phyloP scores from a whole-genome alignment of 2,113 vertebrate species.

The Oncorhynchus masou region DNA sequence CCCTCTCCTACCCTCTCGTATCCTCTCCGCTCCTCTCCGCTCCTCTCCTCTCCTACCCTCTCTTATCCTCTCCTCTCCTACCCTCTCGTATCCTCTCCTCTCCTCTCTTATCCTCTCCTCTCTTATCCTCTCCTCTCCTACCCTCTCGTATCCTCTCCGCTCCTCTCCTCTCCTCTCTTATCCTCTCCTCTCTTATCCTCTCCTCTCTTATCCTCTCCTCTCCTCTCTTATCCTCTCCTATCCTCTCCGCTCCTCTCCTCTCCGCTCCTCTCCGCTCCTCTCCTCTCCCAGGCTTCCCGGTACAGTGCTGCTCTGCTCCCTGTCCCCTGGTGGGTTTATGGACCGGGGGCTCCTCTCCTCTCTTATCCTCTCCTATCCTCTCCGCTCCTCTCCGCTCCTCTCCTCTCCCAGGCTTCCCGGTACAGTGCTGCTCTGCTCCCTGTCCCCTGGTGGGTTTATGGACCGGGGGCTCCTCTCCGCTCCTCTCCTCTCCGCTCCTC shows the following conservation, averaged over 20 bases:
- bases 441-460: too few relatives aligned
- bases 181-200: constrained; percentile 32
- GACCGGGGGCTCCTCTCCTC: constrained; percentile 50
- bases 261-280: too few relatives aligned
- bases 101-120: constrained; percentile 38
- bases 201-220: constrained; percentile 43
- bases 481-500: too few relatives aligned
- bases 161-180: constrained; percentile 38
- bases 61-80: constrained; percentile 38
- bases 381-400: too few relatives aligned
- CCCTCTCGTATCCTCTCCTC: constrained; percentile 38
- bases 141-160: too few relatives aligned
- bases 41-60: constrained; percentile 38
- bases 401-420: too few relatives aligned
- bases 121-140: constrained; percentile 38
- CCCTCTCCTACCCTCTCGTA: too few relatives aligned
- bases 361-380: too few relatives aligned
- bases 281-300: constrained; percentile 39
- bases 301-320: neutral
- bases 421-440: too few relatives aligned
- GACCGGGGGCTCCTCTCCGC: too few relatives aligned
- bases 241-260: constrained; percentile 38
- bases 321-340: constrained; percentile 58
- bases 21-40: too few relatives aligned
- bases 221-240: too few relatives aligned